Evolutionary conservation across 2,888 invertebrate species (phyloP).

Genomic region (Agrenia bidenticulata): DNA sequence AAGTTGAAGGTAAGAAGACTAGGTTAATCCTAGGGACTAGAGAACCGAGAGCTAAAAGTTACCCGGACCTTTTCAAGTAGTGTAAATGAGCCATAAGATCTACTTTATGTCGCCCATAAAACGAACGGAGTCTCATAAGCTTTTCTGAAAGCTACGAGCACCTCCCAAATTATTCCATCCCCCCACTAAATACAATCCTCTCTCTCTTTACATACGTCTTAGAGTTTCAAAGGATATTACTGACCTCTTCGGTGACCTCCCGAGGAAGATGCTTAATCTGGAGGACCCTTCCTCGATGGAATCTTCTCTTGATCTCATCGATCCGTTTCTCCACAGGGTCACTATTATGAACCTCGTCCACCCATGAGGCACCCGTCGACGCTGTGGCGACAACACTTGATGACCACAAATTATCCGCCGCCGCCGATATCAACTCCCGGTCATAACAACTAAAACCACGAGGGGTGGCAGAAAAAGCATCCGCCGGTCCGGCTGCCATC

Average conservation of each 20-base stretch:
- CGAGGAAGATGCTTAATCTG: conserved; percentile 58
- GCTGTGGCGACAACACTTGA: conserved; percentile 55
- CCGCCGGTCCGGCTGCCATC: conserved; percentile 56
- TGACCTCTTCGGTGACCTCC: conserved; percentile 57
- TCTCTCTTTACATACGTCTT: too few species aligned
- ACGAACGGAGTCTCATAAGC: too few species aligned
- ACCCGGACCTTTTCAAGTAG: too few species aligned
- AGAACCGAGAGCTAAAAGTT: too few species aligned
- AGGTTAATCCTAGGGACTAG: too few species aligned
- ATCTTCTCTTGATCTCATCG: conserved; percentile 56
- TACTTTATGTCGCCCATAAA: too few species aligned
- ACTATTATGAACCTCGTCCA: conserved; percentile 54
- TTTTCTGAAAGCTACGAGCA: too few species aligned
- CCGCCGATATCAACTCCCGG: conserved; percentile 52
- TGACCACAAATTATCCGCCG: conserved; percentile 53
- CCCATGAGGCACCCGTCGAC: conserved; percentile 56
- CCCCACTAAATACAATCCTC: too few species aligned
- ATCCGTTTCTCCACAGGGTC: conserved; percentile 56
- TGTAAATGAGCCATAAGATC: too few species aligned
- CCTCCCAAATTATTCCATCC: too few species aligned
- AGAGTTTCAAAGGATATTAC: too few species aligned
- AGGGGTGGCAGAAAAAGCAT: conserved; percentile 54
- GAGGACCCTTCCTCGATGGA: conserved; percentile 57
- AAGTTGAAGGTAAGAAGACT: too few species aligned
- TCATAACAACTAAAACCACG: conserved; percentile 53